Base-by-base conservation (phyloP, 2,888 invertebrate genomes). In the Erannis defoliaria region DNA sequence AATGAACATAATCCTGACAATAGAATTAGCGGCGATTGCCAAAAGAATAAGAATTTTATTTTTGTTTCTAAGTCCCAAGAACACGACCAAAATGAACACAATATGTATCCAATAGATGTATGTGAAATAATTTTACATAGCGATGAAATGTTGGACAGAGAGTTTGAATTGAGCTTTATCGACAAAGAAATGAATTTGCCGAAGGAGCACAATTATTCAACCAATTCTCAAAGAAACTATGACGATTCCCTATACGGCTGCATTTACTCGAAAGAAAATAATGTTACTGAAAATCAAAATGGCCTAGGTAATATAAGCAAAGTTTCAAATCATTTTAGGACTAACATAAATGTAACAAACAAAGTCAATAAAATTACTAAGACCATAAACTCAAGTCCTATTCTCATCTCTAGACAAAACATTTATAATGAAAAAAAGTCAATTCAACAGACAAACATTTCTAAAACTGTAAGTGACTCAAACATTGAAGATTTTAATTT, bases 401-500 rank as follows among this genome's bases (percentile, higher is more conserved):
- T 45, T 60, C 4, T 45, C 9, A 53, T 10, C 6, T 16, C 42
- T 3, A 43, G 38, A 45, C 12, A 57, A 35, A 42, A 19, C 14
- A 45, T 1, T 12, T 4, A 31, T 23, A 16, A 8, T 38, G 23
- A 3, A 23, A 53, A 53, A 40, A 46, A 53, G 21, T n/a, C 9
- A 9, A 33, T 19, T 49, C 26, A 57, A 50, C 21, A 19, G 19
- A 16, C 43, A 42, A 23, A 35, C 23, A 46, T 42, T 10, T 38
- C 56, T 62, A 53, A 55, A 53, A 40, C 53, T 42, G 18, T 23
- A 9, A 26, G 31, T 6, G 35, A 51, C 12, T 18, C 31, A 16
- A 38, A 40, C 8, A 0, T 45, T 3, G 18, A 29, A 3, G 58
- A 70, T 76, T 93, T 89, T 72, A 73, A 81, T 63, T 74, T 94